Evolutionary conservation across 2,888 invertebrate species (phyloP).

Genomic region (Epirrhoe tristata): DNA sequence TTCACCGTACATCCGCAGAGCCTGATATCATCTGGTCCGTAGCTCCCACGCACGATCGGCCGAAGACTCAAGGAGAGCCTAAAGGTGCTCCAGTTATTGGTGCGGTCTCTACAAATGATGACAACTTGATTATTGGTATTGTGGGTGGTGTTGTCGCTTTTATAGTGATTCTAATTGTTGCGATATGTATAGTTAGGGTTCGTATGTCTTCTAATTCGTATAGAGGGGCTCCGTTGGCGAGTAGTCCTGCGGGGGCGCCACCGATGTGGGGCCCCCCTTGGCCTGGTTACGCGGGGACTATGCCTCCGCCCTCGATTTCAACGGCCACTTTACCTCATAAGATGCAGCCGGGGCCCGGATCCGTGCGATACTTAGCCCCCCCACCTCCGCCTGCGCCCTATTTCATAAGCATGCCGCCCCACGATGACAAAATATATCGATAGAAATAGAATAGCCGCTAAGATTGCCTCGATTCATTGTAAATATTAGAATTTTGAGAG

Average conservation of each 20-base stretch:
- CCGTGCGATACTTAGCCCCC: conserved; percentile 84
- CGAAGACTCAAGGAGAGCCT: conserved; percentile 84
- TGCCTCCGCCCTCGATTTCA: conserved; percentile 86
- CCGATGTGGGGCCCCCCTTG: conserved; percentile 85
- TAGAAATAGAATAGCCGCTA: conserved; percentile 56
- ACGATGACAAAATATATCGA: conserved; percentile 88
- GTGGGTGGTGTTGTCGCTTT: conserved; percentile 97
- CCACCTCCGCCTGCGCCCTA: conserved; percentile 87
- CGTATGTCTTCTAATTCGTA: conserved; percentile 89
- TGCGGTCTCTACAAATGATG: conserved; percentile 89
- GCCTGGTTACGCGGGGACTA: conserved; percentile 85
- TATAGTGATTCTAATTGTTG: conserved; percentile 94
- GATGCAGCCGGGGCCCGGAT: conserved; percentile 82
- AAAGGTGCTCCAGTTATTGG: conserved; percentile 86
- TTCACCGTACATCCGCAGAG: conserved; percentile 88
- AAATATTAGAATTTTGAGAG: conserved; percentile 56
- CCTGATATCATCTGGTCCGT: conserved; percentile 96
- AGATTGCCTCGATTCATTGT: conserved; percentile 46
- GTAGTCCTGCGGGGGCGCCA: conserved; percentile 86
- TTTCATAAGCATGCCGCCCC: conserved; percentile 86
- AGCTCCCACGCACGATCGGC: conserved; percentile 88
- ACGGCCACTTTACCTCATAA: conserved; percentile 89
- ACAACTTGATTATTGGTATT: conserved; percentile 97
- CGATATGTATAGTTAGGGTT: conserved; percentile 94
- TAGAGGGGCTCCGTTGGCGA: conserved; percentile 88